Conservation (phyloP, 2,888 invertebrate genomes). For the Oxyscelio sp. region DNA sequence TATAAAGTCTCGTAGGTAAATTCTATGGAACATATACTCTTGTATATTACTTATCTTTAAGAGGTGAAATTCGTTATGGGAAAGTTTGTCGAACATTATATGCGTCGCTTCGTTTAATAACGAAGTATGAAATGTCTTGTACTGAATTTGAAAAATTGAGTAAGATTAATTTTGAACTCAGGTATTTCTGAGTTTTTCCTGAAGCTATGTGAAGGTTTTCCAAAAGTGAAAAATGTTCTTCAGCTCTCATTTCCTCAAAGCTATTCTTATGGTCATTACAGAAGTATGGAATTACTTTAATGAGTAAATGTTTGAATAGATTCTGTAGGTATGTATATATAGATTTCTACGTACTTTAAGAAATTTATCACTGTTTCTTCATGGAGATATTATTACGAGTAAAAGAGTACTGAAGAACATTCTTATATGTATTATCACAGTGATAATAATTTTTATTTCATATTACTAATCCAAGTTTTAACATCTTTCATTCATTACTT, state of each 20-base stretch:
- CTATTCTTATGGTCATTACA: neutral
- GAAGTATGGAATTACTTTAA: conserved; percentile 36
- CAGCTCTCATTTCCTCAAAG: conserved; percentile 48
- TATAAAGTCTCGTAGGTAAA: conserved; percentile 73
- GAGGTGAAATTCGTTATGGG: conserved; percentile 48
- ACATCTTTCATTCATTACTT: too few relatives aligned
- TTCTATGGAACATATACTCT: conserved; percentile 54
- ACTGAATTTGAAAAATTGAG: conserved; percentile 18
- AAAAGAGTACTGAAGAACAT: too few relatives aligned
- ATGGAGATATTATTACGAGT: too few relatives aligned
- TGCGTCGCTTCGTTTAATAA: conserved; percentile 27
- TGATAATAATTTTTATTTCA: too few relatives aligned
- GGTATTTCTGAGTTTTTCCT: conserved; percentile 45
- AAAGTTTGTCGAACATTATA: conserved; percentile 43
- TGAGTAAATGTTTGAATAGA: too few relatives aligned
- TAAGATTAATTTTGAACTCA: conserved; percentile 35
- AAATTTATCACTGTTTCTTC: too few relatives aligned
- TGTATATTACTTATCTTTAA: conserved; percentile 70
- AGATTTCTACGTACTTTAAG: too few relatives aligned
- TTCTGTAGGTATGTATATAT: too few relatives aligned
- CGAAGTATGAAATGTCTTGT: conserved; percentile 27
- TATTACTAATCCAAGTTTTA: too few relatives aligned
- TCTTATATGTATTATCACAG: too few relatives aligned
- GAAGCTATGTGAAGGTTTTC: conserved; percentile 25
- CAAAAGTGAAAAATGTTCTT: conserved; percentile 53